Conservation (phyloP, 2,888 invertebrate genomes). For the Plagodis dolabraria region DNA sequence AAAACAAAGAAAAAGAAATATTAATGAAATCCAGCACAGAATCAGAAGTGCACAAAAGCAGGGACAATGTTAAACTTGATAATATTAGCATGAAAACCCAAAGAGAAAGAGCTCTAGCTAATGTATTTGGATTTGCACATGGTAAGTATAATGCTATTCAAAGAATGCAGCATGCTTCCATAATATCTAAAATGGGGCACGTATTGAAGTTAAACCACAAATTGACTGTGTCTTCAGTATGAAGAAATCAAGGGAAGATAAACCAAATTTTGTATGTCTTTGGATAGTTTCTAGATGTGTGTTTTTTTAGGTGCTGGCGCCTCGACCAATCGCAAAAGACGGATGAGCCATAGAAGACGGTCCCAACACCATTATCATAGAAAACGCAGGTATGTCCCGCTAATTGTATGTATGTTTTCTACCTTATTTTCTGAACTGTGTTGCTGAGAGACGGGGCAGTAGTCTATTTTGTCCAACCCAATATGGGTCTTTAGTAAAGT, state of each 20-base stretch:
- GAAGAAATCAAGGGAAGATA: neutral
- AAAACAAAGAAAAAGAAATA: neutral
- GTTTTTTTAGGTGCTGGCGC: slow-evolving; percentile 13
- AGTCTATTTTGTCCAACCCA: too few species aligned
- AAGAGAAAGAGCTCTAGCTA: slow-evolving; percentile 59
- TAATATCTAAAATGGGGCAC: neutral
- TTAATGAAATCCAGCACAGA: slow-evolving; percentile 6
- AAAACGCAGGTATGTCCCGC: slow-evolving; percentile 7
- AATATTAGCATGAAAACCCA: slow-evolving; percentile 31
- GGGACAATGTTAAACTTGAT: slow-evolving; percentile 21
- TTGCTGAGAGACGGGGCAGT: too few species aligned
- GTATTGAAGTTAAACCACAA: neutral
- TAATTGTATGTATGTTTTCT: neutral
- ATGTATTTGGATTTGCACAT: slow-evolving; percentile 70
- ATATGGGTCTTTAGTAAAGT: too few species aligned
- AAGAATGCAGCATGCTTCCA: slow-evolving; percentile 7
- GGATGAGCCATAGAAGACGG: slow-evolving; percentile 8
- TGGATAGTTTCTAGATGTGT: too few species aligned
- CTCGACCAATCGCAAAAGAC: slow-evolving; percentile 16
- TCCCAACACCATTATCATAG: slow-evolving; percentile 2
- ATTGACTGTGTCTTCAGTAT: neutral
- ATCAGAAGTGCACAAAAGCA: neutral
- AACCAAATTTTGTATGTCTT: too few species aligned
- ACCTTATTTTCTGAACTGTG: neutral
- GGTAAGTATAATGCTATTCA: slow-evolving; percentile 59